phyloP scores from a whole-genome alignment of 2,797 vertebrate genomes.

The Tiaroga cobitis region DNA sequence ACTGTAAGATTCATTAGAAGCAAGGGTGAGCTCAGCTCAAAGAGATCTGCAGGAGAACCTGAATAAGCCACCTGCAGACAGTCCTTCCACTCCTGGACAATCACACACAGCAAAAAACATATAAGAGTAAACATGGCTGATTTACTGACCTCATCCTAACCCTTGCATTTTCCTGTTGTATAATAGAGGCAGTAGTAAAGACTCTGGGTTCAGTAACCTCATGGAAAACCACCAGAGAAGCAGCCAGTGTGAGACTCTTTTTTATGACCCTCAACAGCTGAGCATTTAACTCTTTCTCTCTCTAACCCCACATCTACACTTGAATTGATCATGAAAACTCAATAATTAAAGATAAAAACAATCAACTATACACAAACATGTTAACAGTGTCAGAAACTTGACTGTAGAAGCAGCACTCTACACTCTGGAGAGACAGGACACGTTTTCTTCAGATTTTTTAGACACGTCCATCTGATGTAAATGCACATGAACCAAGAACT shows the following conservation, averaged over 20 bases:
- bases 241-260: conserved; percentile 13
- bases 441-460: not conserved
- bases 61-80: conserved; percentile 56
- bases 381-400: not conserved
- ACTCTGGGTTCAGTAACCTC: conserved; percentile 11
- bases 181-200: not conserved
- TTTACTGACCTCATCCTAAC: conserved; percentile 12
- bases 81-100: conserved; percentile 25
- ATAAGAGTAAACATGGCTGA: conserved; percentile 12
- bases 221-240: conserved; percentile 1
- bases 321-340: not conserved
- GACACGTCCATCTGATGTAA: not conserved
- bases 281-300: conserved; percentile 9
- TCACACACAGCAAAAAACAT: conserved; percentile 31
- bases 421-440: not conserved
- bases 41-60: conserved; percentile 42
- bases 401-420: not conserved
- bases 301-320: not conserved
- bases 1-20: conserved; percentile 59
- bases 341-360: not conserved
- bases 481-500: not conserved
- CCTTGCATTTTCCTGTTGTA: not conserved
- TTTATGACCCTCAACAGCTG: conserved; percentile 16
- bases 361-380: not conserved
- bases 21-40: conserved; percentile 38